Evolutionary conservation across 2,113 vertebrate species (phyloP).

Genomic region (Scytalopus superciliaris): DNA sequence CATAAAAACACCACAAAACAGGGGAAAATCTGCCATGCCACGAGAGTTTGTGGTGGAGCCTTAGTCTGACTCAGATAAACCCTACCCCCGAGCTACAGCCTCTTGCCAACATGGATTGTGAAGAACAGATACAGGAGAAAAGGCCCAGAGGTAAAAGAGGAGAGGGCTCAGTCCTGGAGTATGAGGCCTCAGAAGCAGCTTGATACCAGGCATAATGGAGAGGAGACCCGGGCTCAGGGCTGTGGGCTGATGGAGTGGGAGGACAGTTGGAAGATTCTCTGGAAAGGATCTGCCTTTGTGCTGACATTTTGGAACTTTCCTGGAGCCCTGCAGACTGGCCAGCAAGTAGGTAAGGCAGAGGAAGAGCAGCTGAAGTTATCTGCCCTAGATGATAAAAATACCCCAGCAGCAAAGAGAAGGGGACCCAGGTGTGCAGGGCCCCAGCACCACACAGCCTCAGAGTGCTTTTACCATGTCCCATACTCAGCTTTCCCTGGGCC

Average conservation of each 20-base stretch:
- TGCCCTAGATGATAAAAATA: background rate
- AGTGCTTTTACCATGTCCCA: background rate
- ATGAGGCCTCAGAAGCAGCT: background rate
- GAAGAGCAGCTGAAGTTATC: background rate
- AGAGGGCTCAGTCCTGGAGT: background rate
- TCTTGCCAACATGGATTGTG: background rate
- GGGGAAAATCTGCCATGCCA: background rate
- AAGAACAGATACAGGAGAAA: background rate
- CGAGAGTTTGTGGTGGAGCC: background rate
- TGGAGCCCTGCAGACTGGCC: background rate
- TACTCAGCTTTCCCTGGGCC: background rate
- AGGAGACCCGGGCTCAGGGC: background rate
- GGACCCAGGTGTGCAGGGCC: background rate
- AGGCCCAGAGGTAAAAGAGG: background rate
- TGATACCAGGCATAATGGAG: background rate
- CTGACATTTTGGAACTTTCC: background rate
- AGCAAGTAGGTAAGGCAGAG: background rate
- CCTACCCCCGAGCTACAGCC: background rate
- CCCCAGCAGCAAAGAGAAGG: background rate
- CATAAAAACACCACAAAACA: background rate
- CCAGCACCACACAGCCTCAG: background rate
- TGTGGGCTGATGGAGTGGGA: background rate
- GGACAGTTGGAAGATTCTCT: background rate
- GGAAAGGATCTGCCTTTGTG: background rate
- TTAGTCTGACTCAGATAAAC: background rate